Base-by-base conservation (phyloP, 1,140 invertebrate species). In the Pteromalus puparum region DNA sequence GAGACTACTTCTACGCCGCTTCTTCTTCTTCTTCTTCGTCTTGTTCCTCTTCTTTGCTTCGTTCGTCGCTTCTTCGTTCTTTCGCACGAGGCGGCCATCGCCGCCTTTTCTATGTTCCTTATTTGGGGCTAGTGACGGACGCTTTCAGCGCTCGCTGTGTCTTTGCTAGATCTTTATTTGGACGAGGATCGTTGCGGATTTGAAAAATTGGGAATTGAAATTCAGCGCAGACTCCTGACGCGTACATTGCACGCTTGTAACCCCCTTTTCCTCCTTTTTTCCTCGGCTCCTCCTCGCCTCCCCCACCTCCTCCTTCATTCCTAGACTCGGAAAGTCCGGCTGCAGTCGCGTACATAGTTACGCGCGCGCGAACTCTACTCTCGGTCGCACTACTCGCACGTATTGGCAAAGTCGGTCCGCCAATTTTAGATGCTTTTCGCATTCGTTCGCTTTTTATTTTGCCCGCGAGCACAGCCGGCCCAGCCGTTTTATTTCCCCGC, bases 391-490 rank as follows among this genome's bases (percentile, higher is more conserved):
- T 1, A 21, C 79, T 81, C 53, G 81, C 38, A 61, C 73, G 30
- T 84, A 84, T 84, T 84, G 82, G 82, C 82, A 84, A 84, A 84
- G 46, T 79, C 76, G 74, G 46, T 46, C 76, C 82, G 82, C 75
- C 82, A 84, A 84, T 84, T 84, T 84, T 84, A 84, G 82, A 84
- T 79, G 82, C 76, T 74, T 84, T 84, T 84, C 76, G 18, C 46
- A 18, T 73, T 84, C 76, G 67, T 84, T 28, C 28, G 46, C 82
- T 84, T 84, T 84, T 84, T 84, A 84, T 84, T 84, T 84, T 67
- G 24, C 81, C 53, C 74, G 65, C 74, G 73, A 26, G 38, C 74
- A 83, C 53, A 77, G 42, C 81, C 48, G 53, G 48, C 74, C 28
- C 74, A 46, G 65, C 82, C 74, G 82, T 83, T 78, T 83, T 83